phyloP scores from a whole-genome alignment of 2,888 invertebrate genomes.

The Drosophila vallismaia region DNA sequence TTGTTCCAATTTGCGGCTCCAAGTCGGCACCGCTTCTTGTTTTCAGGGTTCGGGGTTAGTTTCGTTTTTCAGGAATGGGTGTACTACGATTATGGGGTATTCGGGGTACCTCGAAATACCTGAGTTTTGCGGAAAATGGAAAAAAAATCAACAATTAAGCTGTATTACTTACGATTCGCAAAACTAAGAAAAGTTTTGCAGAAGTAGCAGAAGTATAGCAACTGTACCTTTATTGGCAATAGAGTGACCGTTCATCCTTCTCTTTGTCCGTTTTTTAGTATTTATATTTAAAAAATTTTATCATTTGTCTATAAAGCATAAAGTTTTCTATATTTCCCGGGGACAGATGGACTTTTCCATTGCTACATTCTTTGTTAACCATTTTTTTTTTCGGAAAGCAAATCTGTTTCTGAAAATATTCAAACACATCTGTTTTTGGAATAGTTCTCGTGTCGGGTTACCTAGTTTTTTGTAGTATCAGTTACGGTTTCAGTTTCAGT shows the following conservation, averaged over 20 bases:
- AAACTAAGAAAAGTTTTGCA: too few relatives aligned
- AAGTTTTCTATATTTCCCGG: neutral
- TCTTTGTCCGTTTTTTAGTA: neutral
- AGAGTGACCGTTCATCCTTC: neutral
- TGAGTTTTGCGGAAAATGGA: neutral
- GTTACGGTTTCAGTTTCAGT: conserved; percentile 10
- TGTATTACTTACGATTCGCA: neutral
- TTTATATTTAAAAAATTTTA: neutral
- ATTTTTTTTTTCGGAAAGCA: neutral
- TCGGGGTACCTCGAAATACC: neutral
- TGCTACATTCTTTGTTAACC: too few relatives aligned
- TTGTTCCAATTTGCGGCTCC: conserved; percentile 37
- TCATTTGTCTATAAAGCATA: neutral
- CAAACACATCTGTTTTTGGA: conserved; percentile 5
- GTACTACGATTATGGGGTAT: neutral
- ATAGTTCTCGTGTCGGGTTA: conserved; percentile 13
- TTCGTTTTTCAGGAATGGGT: neutral
- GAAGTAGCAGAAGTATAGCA: too few relatives aligned
- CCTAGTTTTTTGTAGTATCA: conserved; percentile 2
- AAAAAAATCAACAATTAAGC: neutral
- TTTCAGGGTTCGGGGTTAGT: conserved; percentile 1
- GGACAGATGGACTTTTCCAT: too few relatives aligned
- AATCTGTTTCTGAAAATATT: neutral
- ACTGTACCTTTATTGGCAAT: neutral
- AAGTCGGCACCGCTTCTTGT: conserved; percentile 29